Percentiles rank a stretch among this genome's conserved stretches.
These are phyloP conservation scores for Grallaria varia DNA, from an alignment of 2,113 vertebrate species.

Conservation along the genomic window DNA sequence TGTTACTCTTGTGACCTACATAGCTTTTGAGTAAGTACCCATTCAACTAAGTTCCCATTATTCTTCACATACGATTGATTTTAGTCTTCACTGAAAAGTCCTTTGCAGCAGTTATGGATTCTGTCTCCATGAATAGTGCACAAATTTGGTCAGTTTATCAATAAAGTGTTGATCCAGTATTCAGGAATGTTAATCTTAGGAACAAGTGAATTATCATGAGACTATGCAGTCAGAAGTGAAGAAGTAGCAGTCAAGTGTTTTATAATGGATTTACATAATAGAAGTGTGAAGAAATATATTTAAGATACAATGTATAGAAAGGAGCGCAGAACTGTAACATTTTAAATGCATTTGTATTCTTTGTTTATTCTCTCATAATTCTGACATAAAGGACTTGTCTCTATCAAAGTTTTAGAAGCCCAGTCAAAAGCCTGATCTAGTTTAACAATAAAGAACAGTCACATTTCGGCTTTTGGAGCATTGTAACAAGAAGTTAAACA, in stretches of 20 bases:
- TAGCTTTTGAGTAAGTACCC: conserved; percentile 89
- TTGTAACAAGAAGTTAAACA: neutral
- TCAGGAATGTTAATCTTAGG: neutral
- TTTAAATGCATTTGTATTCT: neutral
- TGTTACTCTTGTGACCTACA: conserved; percentile 89
- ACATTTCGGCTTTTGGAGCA: neutral
- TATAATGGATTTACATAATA: neutral
- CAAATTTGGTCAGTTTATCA: neutral
- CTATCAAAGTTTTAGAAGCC: neutral
- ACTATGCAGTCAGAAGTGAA: neutral
- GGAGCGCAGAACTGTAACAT: neutral
- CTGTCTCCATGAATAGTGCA: neutral
- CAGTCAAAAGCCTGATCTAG: neutral
- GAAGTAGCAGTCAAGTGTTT: neutral
- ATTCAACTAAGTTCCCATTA: neutral
- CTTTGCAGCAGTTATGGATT: neutral
- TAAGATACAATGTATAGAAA: neutral
- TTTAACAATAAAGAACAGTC: neutral
- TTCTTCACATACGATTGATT: neutral
- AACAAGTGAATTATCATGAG: neutral
- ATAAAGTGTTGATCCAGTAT: neutral
- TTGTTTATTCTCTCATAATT: neutral
- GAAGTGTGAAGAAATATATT: neutral
- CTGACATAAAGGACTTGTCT: neutral
- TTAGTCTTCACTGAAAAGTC: neutral